Percentiles rank a stretch among this genome's conserved stretches.
phyloP scores from a whole-genome alignment of 1,140 invertebrate genomes.

The Oryctes rhinoceros region DNA sequence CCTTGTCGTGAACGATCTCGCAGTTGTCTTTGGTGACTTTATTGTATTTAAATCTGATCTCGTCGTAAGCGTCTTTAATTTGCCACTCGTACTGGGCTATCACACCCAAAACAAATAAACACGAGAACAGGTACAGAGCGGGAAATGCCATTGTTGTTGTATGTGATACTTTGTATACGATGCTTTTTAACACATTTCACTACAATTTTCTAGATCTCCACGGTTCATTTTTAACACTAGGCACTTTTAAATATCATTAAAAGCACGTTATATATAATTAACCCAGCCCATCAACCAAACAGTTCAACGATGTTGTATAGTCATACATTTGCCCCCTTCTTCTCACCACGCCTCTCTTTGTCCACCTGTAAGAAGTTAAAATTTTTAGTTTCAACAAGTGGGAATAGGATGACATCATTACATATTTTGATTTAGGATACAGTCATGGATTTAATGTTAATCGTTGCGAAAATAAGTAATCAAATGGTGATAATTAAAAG shows the following conservation, averaged over 20 bases:
- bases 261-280: background rate
- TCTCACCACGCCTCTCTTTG: slow-evolving; percentile 2
- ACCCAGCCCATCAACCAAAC: slow-evolving; percentile 21
- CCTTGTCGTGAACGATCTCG: slow-evolving; percentile 82
- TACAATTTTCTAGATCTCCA: background rate
- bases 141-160: background rate
- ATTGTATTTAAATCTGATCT: slow-evolving; percentile 82
- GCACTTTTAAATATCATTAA: background rate
- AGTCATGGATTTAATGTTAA: background rate
- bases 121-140: slow-evolving; percentile 7
- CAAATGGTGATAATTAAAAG: background rate
- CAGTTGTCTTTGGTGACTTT: slow-evolving; percentile 87
- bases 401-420: background rate
- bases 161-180: background rate
- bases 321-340: slow-evolving; percentile 8
- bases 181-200: background rate
- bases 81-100: slow-evolving; percentile 86
- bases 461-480: background rate
- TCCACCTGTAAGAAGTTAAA: slow-evolving; percentile 16
- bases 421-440: background rate
- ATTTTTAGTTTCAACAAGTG: slow-evolving; percentile 39
- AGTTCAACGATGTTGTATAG: slow-evolving; percentile 43
- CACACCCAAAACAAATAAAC: slow-evolving; percentile 34
- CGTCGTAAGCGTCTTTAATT: slow-evolving; percentile 85
- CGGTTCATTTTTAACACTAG: background rate